A percentile compares a stretch with the other conserved stretches of the same genome.
Conservation (phyloP, 2,888 invertebrate genomes). For the Branchipolynoe longqiensis region DNA sequence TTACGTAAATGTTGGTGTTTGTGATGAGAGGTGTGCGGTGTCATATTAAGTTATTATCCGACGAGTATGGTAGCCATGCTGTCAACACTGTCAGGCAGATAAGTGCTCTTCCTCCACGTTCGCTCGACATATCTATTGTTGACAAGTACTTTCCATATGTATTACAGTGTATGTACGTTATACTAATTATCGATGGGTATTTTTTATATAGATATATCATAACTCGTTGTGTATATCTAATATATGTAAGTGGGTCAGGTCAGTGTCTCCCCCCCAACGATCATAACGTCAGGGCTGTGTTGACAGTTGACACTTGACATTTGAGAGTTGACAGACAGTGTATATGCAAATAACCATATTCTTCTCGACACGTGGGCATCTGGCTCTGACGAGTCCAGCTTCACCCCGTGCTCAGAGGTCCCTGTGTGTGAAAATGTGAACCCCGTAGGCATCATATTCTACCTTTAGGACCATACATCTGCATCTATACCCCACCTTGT, state of each 20-base stretch:
- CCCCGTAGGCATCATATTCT: too few species aligned
- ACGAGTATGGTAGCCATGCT: neutral
- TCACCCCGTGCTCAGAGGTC: slow-evolving; percentile 27
- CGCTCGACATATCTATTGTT: slow-evolving; percentile 43
- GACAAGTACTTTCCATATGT: slow-evolving; percentile 20
- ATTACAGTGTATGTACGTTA: slow-evolving; percentile 4
- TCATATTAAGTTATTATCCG: too few species aligned
- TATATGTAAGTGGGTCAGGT: slow-evolving; percentile 16
- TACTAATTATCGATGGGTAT: slow-evolving; percentile 10
- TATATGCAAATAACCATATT: slow-evolving; percentile 42
- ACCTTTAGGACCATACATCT: too few species aligned
- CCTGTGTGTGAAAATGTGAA: neutral
- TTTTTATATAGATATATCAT: slow-evolving; percentile 25
- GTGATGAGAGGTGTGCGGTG: too few species aligned
- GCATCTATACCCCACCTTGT: too few species aligned
- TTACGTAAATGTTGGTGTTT: too few species aligned
- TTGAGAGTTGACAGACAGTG: slow-evolving; percentile 51
- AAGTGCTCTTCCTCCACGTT: slow-evolving; percentile 42
- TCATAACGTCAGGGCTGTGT: slow-evolving; percentile 5
- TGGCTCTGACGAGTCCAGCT: neutral
- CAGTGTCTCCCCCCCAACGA: slow-evolving; percentile 26
- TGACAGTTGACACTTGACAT: slow-evolving; percentile 44
- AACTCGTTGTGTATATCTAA: slow-evolving; percentile 22
- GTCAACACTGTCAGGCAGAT: slow-evolving; percentile 1
- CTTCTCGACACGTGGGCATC: slow-evolving; percentile 6